These are phyloP conservation scores for Trimorus sp. DNA, from an alignment of 2,888 invertebrate genomes.

Conservation along the genomic window DNA sequence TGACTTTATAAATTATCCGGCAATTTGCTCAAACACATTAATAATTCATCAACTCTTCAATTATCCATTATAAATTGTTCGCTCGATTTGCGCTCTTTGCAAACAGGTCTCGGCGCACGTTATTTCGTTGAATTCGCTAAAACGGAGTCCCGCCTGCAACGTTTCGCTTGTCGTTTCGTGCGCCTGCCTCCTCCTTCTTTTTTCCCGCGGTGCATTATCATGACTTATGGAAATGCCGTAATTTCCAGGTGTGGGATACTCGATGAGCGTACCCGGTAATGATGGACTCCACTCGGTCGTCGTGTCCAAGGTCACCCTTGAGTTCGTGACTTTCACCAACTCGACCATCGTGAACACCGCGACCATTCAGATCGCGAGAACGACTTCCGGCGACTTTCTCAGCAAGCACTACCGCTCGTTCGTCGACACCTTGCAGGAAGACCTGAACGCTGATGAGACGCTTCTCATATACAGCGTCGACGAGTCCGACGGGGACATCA, in stretches of 20 bases:
- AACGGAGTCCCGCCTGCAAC: no score
- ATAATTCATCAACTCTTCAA: slow-evolving; percentile 72
- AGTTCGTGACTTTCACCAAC: slow-evolving; percentile 91
- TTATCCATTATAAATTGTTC: slow-evolving; percentile 60
- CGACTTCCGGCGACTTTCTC: slow-evolving; percentile 89
- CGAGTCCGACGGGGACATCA: slow-evolving; percentile 86
- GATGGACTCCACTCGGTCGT: slow-evolving; percentile 95
- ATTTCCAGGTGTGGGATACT: slow-evolving; percentile 85
- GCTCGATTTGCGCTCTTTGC: slow-evolving; percentile 8
- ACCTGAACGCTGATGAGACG: slow-evolving; percentile 85
- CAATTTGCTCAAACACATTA: slow-evolving; percentile 70
- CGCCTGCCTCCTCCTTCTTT: no score
- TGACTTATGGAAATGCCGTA: no score
- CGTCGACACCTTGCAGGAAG: slow-evolving; percentile 87
- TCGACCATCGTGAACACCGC: slow-evolving; percentile 91
- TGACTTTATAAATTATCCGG: slow-evolving; percentile 69
- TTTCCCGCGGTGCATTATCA: no score
- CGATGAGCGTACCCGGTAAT: slow-evolving; percentile 91
- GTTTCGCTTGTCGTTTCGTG: no score
- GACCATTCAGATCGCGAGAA: slow-evolving; percentile 88
- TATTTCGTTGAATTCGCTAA: not conserved
- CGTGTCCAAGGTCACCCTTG: slow-evolving; percentile 91
- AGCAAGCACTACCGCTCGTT: slow-evolving; percentile 89
- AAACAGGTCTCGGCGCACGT: not conserved
- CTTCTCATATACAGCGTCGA: slow-evolving; percentile 89